These are phyloP conservation scores for Phocides pigmalion DNA, from an alignment of 1,140 invertebrate species.

Conservation along the genomic window DNA sequence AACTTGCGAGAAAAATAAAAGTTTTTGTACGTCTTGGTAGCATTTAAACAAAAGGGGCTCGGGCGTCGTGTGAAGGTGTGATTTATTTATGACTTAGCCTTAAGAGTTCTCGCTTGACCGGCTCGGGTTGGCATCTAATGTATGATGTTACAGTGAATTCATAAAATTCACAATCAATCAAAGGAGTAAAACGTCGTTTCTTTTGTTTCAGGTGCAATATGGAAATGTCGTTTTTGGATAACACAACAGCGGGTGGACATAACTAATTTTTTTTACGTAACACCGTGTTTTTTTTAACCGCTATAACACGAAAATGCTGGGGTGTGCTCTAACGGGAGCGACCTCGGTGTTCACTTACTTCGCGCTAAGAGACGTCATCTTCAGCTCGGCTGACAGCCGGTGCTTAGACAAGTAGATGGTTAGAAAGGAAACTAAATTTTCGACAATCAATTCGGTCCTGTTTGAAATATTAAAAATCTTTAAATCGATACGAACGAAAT, in stretches of 20 bases:
- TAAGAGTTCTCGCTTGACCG: conserved; percentile 65
- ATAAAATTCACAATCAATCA: conserved; percentile 24
- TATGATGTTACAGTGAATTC: conserved; percentile 35
- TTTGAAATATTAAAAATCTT: conserved; percentile 35
- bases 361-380: conserved; percentile 53
- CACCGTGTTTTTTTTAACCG: conserved; percentile 50
- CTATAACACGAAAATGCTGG: conserved; percentile 77
- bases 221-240: conserved; percentile 50
- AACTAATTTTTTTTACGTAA: conserved; percentile 45
- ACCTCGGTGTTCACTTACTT: conserved; percentile 60
- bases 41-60: conserved; percentile 78
- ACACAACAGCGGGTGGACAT: conserved; percentile 44
- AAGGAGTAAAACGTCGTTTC: conserved; percentile 40
- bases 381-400: conserved; percentile 77
- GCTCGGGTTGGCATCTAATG: conserved; percentile 52
- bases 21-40: conserved; percentile 78
- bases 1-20: conserved; percentile 69
- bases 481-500: conserved; percentile 36
- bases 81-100: conserved; percentile 79
- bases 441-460: conserved; percentile 50
- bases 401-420: conserved; percentile 77
- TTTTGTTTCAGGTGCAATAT: conserved; percentile 80
- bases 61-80: conserved; percentile 75
- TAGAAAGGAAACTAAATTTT: conserved; percentile 41
- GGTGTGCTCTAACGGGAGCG: conserved; percentile 72